phyloP scores from a whole-genome alignment of 2,797 vertebrate genomes.

The Syngnathus acus region DNA sequence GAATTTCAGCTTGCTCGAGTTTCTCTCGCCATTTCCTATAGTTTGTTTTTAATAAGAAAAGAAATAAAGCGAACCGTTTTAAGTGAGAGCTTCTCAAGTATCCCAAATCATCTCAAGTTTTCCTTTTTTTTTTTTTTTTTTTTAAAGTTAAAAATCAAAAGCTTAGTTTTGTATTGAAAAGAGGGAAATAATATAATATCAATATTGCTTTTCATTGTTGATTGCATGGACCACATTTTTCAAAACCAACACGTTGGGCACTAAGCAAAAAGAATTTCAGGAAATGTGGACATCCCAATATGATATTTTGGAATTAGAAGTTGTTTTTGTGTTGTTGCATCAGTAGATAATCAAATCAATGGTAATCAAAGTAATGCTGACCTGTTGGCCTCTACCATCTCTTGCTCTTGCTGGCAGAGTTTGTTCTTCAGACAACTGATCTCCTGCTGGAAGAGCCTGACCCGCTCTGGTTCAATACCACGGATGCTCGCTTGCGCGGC shows the following conservation, averaged over 20 bases:
- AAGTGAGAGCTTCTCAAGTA: too few relatives aligned
- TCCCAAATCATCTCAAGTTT: too few relatives aligned
- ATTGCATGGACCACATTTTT: not conserved
- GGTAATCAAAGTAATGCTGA: slow-evolving; percentile 38
- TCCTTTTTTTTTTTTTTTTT: too few relatives aligned
- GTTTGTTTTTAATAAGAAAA: not conserved
- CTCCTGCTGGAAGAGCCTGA: slow-evolving; percentile 81
- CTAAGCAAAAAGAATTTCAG: not conserved
- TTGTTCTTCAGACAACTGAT: slow-evolving; percentile 75
- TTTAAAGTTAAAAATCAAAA: not conserved
- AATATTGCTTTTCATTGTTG: not conserved
- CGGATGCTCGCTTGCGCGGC: slow-evolving; percentile 78
- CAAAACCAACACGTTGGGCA: not conserved
- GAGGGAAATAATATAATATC: too few relatives aligned
- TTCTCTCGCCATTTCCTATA: slow-evolving; percentile 87
- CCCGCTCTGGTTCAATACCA: slow-evolving; percentile 80
- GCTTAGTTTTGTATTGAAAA: not conserved
- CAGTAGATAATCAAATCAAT: not conserved
- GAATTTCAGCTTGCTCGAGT: slow-evolving; percentile 85
- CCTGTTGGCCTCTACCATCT: slow-evolving; percentile 87
- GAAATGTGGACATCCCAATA: not conserved
- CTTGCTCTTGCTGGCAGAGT: slow-evolving; percentile 83
- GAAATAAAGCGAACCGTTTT: not conserved
- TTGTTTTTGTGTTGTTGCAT: not conserved
- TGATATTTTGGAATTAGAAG: not conserved